Base-by-base conservation (phyloP, 2,797 vertebrate genomes). In the Amphiprion clarkii region DNA sequence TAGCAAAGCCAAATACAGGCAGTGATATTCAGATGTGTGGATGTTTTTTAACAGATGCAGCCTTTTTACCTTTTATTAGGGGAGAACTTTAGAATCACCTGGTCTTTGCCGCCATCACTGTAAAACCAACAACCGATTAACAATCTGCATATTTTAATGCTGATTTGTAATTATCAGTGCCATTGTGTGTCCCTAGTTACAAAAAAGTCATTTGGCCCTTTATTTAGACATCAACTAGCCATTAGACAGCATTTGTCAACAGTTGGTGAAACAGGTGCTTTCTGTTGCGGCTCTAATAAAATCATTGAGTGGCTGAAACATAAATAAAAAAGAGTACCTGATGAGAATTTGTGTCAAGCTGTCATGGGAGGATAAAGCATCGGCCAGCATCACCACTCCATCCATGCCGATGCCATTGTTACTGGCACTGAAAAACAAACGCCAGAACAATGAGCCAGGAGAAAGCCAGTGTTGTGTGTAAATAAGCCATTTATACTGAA, bases 361-460 rank as follows among this genome's bases (percentile, higher is more conserved):
- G 72, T 61, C 58, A 65, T 85, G 21, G 1, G 76, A 40, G 56
- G 87, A 85, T 59, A 98, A 88, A 78, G 88, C 92, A 17, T 16
- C 71, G 29, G 92, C 91, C 87, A 98, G 88, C 72, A 77, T 62
- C 59, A 93, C 83, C 53, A 95, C 87, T 0, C 94, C 94, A 0
- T 90, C 84, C 91, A 95, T 82, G 69, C 88, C 93, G 63, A 96
- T 83, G 25, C n/a, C 31, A 48, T 97, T 98, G 67, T 92, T 59
- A 60, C 95, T 94, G 81, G 94, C 83, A 73, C 97, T 99, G 79
- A 89, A 76, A 90, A 56, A 56, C 23, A 74, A n/a, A 63, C 2
- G 29, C 6, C 49, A 27, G 49, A 33, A 63, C 16, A 52, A 51
- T 59, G 16, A 78, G 49, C 17, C 33, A 49, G 0, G 5, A 5